Conservation (phyloP, 2,797 vertebrate genomes). For the Poliocrania exsul region DNA sequence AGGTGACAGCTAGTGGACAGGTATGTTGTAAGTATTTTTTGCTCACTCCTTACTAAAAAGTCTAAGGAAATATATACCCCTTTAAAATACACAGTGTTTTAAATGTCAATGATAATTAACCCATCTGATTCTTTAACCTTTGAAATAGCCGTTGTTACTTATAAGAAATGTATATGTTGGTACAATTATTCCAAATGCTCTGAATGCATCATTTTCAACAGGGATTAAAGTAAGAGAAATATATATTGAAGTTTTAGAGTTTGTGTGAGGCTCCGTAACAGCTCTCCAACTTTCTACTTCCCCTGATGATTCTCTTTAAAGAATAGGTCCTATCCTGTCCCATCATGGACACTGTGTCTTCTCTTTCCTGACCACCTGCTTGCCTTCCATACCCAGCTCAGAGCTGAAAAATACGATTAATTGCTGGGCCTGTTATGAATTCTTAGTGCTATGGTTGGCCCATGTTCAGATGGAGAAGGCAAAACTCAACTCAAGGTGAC, state of each 20-base stretch:
- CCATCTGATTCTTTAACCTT: neutral
- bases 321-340: neutral
- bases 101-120: neutral
- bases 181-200: neutral
- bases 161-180: neutral
- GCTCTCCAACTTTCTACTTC: neutral
- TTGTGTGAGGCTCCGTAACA: neutral
- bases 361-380: neutral
- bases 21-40: neutral
- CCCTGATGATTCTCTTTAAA: neutral
- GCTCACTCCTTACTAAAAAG: neutral
- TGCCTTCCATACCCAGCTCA: neutral
- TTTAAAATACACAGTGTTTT: neutral
- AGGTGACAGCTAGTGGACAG: neutral
- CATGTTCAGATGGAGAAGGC: neutral
- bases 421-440: rapidly evolving
- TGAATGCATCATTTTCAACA: neutral
- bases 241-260: neutral
- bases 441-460: neutral
- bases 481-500: rapidly evolving
- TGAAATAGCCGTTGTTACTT: neutral
- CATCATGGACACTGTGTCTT: neutral
- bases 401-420: neutral
- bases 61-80: neutral
- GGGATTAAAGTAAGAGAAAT: neutral